Evolutionary conservation across 2,888 invertebrate species (phyloP).

Genomic region (Drosophila basisetae): DNA sequence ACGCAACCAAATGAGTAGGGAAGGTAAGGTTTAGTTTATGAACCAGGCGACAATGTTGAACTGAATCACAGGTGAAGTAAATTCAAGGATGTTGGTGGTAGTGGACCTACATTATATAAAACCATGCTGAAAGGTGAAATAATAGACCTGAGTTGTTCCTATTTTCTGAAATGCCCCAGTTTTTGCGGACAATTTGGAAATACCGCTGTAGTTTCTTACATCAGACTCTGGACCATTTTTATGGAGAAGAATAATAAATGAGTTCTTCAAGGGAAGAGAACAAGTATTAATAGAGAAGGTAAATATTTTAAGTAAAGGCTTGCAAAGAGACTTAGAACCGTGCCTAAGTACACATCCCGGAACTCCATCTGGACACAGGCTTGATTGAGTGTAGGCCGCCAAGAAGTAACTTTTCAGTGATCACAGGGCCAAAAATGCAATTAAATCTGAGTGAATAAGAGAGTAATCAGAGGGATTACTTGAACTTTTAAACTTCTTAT

Average conservation of each 20-base stretch:
- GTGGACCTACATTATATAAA: neutral
- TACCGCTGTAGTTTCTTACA: neutral
- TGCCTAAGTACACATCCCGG: neutral
- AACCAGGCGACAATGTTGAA: neutral
- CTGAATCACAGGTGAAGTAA: neutral
- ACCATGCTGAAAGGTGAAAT: neutral
- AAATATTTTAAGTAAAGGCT: neutral
- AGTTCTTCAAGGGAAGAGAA: neutral
- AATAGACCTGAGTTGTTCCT: neutral
- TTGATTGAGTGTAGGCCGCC: neutral
- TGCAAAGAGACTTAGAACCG: neutral
- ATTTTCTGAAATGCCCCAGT: neutral
- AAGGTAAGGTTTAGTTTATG: neutral
- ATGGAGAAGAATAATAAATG: neutral
- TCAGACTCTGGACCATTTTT: neutral
- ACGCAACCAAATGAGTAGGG: neutral
- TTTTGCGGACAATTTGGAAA: no score
- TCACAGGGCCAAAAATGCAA: neutral
- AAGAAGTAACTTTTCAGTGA: neutral
- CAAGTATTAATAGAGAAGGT: neutral
- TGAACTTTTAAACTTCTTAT: neutral
- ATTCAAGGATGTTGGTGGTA: neutral
- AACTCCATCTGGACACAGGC: neutral
- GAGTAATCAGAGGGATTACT: neutral
- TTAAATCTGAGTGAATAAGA: neutral